phyloP scores from a whole-genome alignment of 1,140 invertebrate genomes.

The Drosophila obscura region DNA sequence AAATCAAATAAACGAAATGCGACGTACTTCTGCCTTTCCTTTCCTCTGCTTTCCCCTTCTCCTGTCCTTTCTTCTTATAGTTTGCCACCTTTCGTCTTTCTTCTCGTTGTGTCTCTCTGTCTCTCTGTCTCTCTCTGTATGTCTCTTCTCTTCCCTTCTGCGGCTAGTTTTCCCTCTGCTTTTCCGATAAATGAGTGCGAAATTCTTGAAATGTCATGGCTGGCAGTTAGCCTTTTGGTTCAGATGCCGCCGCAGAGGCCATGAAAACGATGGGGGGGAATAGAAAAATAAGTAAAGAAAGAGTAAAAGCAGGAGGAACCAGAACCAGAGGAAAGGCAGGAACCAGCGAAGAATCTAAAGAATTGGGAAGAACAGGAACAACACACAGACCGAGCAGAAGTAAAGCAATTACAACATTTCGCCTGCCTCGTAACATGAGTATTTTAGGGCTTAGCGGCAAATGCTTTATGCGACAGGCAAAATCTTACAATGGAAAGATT shows the following conservation, averaged over 20 bases:
- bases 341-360: no score
- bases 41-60: background rate
- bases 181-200: conserved; percentile 60
- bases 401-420: no score
- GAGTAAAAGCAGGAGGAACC: conserved; percentile 22
- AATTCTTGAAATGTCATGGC: conserved; percentile 77
- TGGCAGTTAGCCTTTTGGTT: conserved; percentile 68
- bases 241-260: conserved; percentile 37
- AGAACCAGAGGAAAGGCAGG: background rate
- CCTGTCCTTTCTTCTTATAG: background rate
- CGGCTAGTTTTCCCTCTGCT: conserved; percentile 5
- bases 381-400: no score
- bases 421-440: no score
- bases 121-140: background rate
- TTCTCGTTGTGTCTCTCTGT: background rate
- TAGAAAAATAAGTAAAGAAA: background rate
- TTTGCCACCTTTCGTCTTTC: conserved; percentile 3
- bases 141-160: conserved; percentile 9
- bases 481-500: no score
- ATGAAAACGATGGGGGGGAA: background rate
- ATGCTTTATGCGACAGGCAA: no score
- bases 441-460: no score
- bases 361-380: no score
- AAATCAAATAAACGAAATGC: conserved; percentile 68
- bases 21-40: conserved; percentile 34